These are phyloP conservation scores for Neosalanx taihuensis DNA, from an alignment of 2,797 vertebrate genomes.

Conservation along the genomic window DNA sequence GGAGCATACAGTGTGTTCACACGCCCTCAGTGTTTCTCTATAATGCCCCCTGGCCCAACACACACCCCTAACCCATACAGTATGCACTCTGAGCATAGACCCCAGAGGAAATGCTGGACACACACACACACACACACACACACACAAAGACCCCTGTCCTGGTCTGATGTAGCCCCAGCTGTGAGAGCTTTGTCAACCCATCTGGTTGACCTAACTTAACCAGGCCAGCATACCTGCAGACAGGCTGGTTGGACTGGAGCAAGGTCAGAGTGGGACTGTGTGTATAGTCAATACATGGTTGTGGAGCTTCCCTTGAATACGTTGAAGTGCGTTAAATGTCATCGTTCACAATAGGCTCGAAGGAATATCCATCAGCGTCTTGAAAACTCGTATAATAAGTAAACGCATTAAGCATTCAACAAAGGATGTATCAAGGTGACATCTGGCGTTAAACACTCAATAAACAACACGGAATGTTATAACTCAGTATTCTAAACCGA, in stretches of 20 bases:
- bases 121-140: not conserved
- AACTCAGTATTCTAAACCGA: not conserved
- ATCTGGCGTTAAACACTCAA: not conserved
- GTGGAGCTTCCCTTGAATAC: not conserved
- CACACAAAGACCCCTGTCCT: constrained; percentile 17
- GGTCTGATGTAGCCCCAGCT: constrained; percentile 24
- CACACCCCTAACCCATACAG: constrained; percentile 44
- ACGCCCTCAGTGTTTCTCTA: constrained; percentile 54
- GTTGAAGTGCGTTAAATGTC: not conserved
- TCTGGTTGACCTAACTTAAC: constrained; percentile 16
- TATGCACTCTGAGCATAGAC: constrained; percentile 25
- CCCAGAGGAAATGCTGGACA: not conserved
- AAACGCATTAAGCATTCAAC: too few species aligned
- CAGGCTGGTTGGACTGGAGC: constrained; percentile 12
- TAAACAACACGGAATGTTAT: not conserved
- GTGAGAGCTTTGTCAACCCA: constrained; percentile 39
- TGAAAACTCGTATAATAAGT: too few species aligned
- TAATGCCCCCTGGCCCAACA: constrained; percentile 53
- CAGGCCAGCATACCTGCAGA: constrained; percentile 12
- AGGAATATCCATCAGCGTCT: too few species aligned
- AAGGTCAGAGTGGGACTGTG: not conserved
- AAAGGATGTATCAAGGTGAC: too few species aligned
- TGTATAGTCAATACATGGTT: not conserved
- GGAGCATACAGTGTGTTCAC: constrained; percentile 53
- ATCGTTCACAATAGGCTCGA: not conserved